Base-by-base conservation (phyloP, 2,888 invertebrate genomes). In the Archips crataeganus region DNA sequence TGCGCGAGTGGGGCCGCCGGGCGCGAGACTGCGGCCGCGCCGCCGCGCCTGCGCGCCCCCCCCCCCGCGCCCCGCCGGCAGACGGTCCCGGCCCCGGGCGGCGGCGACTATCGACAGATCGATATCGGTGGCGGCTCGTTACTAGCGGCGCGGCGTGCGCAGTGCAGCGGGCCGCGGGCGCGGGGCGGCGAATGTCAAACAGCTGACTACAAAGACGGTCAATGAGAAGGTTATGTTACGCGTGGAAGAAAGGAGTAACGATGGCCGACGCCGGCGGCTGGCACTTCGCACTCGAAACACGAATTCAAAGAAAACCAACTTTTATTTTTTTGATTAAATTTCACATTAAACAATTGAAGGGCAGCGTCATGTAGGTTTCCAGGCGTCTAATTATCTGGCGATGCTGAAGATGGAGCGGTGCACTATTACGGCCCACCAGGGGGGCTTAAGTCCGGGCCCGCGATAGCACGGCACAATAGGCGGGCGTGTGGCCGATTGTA, bases 141-240 rank as follows among this genome's bases (percentile, higher is more conserved):
- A 61, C 75, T 71, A 71, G 73, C 71, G 71, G 74, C 78, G 72
- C 71, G 71, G 74, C 78, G 72, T 78, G 71, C 66, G 75, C 64
- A 66, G 73, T 67, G 70, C 75, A 66, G 71, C 57, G 49, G 10
- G 79, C 65, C 57, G 49, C 15, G 79, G 80, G 78, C 77, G 77
- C 78, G 67, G 81, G 78, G 80, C 77, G 78, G 81, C 87, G 87
- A 90, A 88, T 90, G 87, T 86, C 88, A 88, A 92, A 91, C 92
- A 92, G 92, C 92, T 92, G 92, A 92, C 89, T 88, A 62, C 83
- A 84, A 85, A 85, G 83, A 85, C 85, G 84, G 83, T 83, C 82
- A 83, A 84, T 85, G 84, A 75, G 72, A 76, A 78, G 74, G 77
- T 76, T 74, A 76, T 73, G 76, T 73, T 71, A 63, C 71, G 64